A percentile compares a stretch with the other conserved stretches of the same genome.
Evolutionary conservation across 1,140 invertebrate genomes (phyloP).

Genomic region (Laupala kohalensis): DNA sequence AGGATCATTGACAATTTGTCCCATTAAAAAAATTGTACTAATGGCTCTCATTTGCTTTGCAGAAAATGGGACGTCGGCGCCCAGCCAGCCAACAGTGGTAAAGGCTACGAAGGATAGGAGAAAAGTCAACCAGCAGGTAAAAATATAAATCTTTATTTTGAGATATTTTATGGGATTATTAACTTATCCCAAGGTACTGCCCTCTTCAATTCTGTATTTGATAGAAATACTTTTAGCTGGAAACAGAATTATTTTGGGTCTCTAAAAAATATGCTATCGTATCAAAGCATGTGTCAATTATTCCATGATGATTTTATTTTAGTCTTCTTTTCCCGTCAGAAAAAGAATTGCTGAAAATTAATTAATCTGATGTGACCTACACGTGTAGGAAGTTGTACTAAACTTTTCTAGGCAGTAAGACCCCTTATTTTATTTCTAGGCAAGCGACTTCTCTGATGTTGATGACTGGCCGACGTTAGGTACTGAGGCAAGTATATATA

Average conservation of each 20-base stretch:
- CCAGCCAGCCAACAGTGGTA: slow-evolving; percentile 32
- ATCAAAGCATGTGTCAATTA: too few relatives aligned
- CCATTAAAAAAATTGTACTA: too few relatives aligned
- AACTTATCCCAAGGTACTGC: too few relatives aligned
- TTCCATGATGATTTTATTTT: not conserved
- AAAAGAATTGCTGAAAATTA: slow-evolving; percentile 7
- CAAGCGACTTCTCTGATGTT: slow-evolving; percentile 55
- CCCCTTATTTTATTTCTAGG: slow-evolving; percentile 34
- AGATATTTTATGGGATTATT: not conserved
- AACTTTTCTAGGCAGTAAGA: too few relatives aligned
- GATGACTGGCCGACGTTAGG: slow-evolving; percentile 64
- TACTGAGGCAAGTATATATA: slow-evolving; percentile 7
- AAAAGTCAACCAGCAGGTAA: slow-evolving; percentile 49
- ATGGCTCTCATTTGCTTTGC: too few relatives aligned
- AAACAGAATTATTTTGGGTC: too few relatives aligned
- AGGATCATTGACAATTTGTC: too few relatives aligned
- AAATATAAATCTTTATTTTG: slow-evolving; percentile 20
- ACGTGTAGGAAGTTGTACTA: too few relatives aligned
- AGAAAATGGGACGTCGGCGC: slow-evolving; percentile 29
- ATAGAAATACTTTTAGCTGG: too few relatives aligned
- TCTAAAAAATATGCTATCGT: too few relatives aligned
- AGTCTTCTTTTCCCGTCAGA: not conserved
- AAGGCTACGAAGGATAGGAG: slow-evolving; percentile 42
- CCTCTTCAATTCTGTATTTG: too few relatives aligned
- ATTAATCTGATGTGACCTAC: slow-evolving; percentile 7